Conservation (phyloP, 2,797 vertebrate genomes). For the Aldrovandia affinis region DNA sequence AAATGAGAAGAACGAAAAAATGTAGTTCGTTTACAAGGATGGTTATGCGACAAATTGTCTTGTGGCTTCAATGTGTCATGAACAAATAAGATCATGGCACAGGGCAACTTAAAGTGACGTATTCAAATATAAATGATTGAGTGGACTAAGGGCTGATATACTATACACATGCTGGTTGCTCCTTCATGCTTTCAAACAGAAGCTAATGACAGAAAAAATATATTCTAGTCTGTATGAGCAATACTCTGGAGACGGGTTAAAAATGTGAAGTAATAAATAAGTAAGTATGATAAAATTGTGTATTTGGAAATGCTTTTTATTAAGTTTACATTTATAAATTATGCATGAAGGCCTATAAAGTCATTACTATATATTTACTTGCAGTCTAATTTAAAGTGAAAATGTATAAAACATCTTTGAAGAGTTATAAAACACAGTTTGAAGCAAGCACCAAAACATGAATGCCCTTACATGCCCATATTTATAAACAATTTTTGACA, state of each 20-base stretch:
- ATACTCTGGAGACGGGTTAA: background rate
- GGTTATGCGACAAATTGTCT: background rate
- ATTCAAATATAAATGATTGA: background rate
- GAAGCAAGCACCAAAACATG: too few species aligned
- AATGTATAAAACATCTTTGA: too few species aligned
- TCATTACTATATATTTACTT: background rate
- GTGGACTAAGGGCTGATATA: too few species aligned
- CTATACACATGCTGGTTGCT: background rate
- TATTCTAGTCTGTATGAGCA: too few species aligned
- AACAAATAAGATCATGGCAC: background rate
- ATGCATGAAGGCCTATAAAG: background rate
- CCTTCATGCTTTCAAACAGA: background rate
- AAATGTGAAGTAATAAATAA: background rate
- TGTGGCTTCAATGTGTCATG: background rate
- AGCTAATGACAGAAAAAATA: too few species aligned
- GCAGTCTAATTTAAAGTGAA: too few species aligned
- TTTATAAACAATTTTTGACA: background rate
- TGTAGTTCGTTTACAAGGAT: background rate
- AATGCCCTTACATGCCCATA: background rate
- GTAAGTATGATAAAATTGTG: background rate
- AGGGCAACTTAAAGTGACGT: background rate
- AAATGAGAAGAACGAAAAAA: slow-evolving; percentile 4
- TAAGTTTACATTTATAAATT: background rate
- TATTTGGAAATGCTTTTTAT: background rate
- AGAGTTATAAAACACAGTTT: too few species aligned